A percentile compares a stretch with the other conserved stretches of the same genome.
These are phyloP conservation scores for Pseudochirops cupreus DNA, from an alignment of 2,797 vertebrate species.

Conservation along the genomic window DNA sequence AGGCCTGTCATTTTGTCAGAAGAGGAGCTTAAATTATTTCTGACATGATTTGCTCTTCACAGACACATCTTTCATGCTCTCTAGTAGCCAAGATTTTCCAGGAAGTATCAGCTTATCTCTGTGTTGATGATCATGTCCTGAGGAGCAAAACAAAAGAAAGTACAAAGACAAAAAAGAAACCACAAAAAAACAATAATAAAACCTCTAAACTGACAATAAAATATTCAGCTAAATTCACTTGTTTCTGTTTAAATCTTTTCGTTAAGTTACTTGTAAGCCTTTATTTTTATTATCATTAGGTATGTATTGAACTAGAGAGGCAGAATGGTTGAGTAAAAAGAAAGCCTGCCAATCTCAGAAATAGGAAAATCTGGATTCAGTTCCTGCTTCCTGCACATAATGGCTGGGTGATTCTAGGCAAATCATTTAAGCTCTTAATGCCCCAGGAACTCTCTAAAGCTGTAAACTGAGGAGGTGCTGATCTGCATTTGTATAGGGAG, in stretches of 20 bases:
- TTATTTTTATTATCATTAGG: background rate
- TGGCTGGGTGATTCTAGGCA: background rate
- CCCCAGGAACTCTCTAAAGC: background rate
- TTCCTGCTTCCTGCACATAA: background rate
- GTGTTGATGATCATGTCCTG: background rate
- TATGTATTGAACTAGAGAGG: no score
- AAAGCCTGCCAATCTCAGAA: background rate
- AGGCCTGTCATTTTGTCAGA: no score
- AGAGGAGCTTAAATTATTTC: background rate
- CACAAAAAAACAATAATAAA: background rate
- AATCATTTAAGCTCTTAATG: background rate
- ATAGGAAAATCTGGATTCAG: background rate
- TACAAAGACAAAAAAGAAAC: background rate
- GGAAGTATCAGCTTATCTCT: background rate
- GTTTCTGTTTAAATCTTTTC: background rate
- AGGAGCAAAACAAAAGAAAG: background rate
- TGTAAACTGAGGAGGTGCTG: background rate
- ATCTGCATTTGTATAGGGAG: background rate
- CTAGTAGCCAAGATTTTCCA: background rate
- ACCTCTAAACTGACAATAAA: background rate
- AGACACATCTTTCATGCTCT: background rate
- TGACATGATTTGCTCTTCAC: background rate
- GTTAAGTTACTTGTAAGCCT: background rate
- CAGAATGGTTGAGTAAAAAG: no score
- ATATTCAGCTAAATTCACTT: background rate